These are phyloP conservation scores for Lampris incognitus DNA, from an alignment of 2,113 vertebrate genomes.

Conservation along the genomic window DNA sequence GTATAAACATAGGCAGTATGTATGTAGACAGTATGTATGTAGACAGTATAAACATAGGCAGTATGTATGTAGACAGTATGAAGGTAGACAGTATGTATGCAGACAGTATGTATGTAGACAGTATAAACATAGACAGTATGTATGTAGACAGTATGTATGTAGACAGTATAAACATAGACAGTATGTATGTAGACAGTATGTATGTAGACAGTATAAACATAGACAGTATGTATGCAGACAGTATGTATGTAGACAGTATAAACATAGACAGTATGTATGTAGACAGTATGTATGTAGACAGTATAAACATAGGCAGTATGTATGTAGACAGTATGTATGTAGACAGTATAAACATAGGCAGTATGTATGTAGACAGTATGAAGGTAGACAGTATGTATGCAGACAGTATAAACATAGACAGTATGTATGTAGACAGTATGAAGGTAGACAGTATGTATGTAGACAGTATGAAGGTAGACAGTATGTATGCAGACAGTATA, in stretches of 20 bases:
- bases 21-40: background rate
- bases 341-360: too few species aligned
- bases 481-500: background rate
- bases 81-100: too few species aligned
- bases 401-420: too few species aligned
- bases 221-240: background rate
- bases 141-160: too few species aligned
- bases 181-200: background rate
- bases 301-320: too few species aligned
- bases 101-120: background rate
- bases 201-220: too few species aligned
- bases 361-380: background rate
- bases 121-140: background rate
- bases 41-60: too few species aligned
- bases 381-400: too few species aligned
- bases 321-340: background rate
- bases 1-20: too few species aligned
- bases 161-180: too few species aligned
- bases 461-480: background rate
- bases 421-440: background rate
- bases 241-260: background rate
- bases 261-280: constrained; percentile 1
- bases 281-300: too few species aligned
- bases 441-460: too few species aligned
- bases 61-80: background rate